Evolutionary conservation across 2,113 vertebrate genomes (phyloP), one percentile per base, ranked within the genome.

Genomic region (Misgurnus mizolepis): DNA sequence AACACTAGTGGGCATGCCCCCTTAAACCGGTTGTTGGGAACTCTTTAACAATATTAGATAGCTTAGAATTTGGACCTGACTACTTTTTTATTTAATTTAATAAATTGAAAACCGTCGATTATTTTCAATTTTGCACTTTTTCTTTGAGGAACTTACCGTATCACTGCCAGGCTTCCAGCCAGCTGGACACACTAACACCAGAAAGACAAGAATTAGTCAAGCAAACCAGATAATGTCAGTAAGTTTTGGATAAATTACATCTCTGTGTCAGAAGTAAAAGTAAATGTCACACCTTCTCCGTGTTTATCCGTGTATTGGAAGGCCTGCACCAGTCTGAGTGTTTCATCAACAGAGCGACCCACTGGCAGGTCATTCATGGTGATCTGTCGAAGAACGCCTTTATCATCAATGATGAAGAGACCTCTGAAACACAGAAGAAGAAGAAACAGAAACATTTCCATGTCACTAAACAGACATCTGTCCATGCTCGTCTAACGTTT

Each of bases 141-240:
- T 34, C 27, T 34, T 34, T 34, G 27, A 47, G 2, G 73, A 5
- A 95, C 96, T 96, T 93, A 99, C 97, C 55, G 97, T 99, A 89
- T 97, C 97, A 80, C 96, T 98, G 88, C 97, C 97, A 87, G 97
- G 97, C 87, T 98, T 98, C 97, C 97, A 99, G 80, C 96, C 96
- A 90, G 96, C 97, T 85, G 97, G 97, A 86, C 97, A 99, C 81
- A 99, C 97, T 99, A 87, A 53, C 47, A 81, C 80, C 18, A 79
- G 27, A 81, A 3, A 64, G 1, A 49, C 34, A 81, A 34, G 27
- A 34, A 34, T 47, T 47, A 47, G 2, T 47, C 10, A 8, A 18
- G 55, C 8, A n/a, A 56, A 56, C 17, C 17, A 56, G 7, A 47
- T 47, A 47, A 47, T 7, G 7, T 47, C 27, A 0, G 53, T 56